Conservation (phyloP, 1,140 invertebrate species). For the Diplogasteroides magnus region DNA sequence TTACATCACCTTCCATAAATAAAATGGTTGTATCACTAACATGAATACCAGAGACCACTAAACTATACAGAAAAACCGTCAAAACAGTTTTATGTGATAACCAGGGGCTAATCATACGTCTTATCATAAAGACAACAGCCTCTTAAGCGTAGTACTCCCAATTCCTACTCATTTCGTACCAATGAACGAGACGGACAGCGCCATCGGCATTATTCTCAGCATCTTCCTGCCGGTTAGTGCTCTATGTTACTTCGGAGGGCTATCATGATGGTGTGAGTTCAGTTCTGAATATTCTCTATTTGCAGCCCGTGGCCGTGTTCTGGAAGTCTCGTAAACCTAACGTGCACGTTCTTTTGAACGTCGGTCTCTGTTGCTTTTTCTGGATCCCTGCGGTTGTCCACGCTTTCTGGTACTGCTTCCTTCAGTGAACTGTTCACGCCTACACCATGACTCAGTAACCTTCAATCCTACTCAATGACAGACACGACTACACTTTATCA, state of each 20-base stretch:
- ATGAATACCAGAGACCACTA: too few species aligned
- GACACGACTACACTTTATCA: neutral
- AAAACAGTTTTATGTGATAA: too few species aligned
- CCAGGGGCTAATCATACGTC: too few species aligned
- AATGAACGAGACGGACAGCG: neutral
- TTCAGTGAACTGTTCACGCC: neutral
- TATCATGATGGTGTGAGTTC: neutral
- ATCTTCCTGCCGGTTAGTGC: neutral
- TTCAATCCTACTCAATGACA: too few species aligned
- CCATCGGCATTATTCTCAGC: neutral
- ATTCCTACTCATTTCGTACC: neutral
- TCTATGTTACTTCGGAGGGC: too few species aligned
- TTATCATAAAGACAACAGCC: neutral
- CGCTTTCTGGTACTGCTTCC: neutral
- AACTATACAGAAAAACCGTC: too few species aligned
- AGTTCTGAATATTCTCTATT: neutral
- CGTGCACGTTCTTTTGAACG: neutral
- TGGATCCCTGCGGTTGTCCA: neutral
- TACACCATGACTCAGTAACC: too few species aligned
- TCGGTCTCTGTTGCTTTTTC: neutral
- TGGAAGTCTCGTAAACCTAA: neutral
- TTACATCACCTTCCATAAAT: too few species aligned
- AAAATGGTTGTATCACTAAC: too few species aligned
- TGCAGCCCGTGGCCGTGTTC: neutral
- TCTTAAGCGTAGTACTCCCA: neutral